Evolutionary conservation across 2,113 vertebrate genomes (phyloP).

Genomic region (Gallinago media): DNA sequence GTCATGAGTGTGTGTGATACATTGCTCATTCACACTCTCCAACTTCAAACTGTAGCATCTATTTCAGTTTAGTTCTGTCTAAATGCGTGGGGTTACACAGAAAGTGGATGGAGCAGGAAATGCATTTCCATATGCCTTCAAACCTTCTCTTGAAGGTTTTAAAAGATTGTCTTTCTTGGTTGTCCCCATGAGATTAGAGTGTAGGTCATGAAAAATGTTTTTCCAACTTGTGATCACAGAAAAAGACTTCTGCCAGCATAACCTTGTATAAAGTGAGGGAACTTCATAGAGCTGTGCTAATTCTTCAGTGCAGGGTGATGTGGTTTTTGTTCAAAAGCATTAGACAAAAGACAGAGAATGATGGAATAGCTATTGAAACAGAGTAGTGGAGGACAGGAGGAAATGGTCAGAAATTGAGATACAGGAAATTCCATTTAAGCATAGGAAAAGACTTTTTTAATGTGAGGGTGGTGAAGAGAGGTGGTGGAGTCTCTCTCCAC

Average conservation of each 20-base stretch:
- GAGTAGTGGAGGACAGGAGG: background rate
- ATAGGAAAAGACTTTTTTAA: background rate
- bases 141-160: background rate
- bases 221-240: background rate
- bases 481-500: background rate
- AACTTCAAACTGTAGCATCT: background rate
- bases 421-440: background rate
- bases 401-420: background rate
- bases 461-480: background rate
- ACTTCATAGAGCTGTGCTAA: background rate
- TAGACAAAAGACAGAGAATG: background rate
- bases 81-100: background rate
- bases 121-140: background rate
- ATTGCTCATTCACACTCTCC: background rate
- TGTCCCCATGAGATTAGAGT: background rate
- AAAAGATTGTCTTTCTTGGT: background rate
- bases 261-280: background rate
- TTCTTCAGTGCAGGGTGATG: background rate
- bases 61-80: background rate
- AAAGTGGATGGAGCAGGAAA: background rate
- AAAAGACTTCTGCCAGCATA: background rate
- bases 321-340: background rate
- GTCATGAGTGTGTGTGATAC: background rate
- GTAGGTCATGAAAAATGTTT: background rate
- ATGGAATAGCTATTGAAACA: background rate